Base-by-base conservation (phyloP, 2,888 invertebrate species). In the Plebejus anna region DNA sequence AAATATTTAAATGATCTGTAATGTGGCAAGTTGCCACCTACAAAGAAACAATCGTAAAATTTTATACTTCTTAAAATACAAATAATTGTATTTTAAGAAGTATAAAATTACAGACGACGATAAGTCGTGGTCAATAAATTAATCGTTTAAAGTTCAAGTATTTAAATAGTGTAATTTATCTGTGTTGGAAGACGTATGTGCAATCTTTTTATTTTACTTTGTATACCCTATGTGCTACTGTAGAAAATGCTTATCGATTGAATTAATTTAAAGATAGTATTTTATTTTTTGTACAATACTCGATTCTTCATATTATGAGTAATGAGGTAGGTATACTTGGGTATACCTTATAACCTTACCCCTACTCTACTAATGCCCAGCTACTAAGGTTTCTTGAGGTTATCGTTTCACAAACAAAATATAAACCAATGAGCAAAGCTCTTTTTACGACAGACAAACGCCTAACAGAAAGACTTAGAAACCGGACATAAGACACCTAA, bases 111-210 rank as follows among this genome's bases (percentile, higher is more conserved):
- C n/a, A n/a, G n/a, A n/a, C n/a, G n/a, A n/a, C n/a, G n/a, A n/a
- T n/a, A n/a, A n/a, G 73, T 32, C 13, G n/a, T 28, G 28, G 51
- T 11, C 72, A 72, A 73, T 73, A 73, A 73, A 73, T 73, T 55
- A 73, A 55, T 73, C 55, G 51, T 6, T 7, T 73, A 55, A 73
- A 73, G 73, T 73, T 73, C 73, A 73, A 73, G 73, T 73, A 73
- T 73, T 73, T 55, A 73, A 51, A 55, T 51, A 73, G 73, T 73
- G 73, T 73, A 55, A 73, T 73, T 73, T 73, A 73, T 73, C n/a
- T 73, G 55, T 73, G 51, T 32, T 55, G 7, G 1, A 9, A 28
- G 32, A 51, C 55, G 32, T 36, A 5, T 66, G 16, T 5, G 32
- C 13, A 11, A 32, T 28, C 2, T 61, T 11, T 72, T 72, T 42